A percentile compares a stretch with the other conserved stretches of the same genome.
These are phyloP conservation scores for Cinara cedri DNA, from an alignment of 2,888 invertebrate genomes.

Conservation along the genomic window DNA sequence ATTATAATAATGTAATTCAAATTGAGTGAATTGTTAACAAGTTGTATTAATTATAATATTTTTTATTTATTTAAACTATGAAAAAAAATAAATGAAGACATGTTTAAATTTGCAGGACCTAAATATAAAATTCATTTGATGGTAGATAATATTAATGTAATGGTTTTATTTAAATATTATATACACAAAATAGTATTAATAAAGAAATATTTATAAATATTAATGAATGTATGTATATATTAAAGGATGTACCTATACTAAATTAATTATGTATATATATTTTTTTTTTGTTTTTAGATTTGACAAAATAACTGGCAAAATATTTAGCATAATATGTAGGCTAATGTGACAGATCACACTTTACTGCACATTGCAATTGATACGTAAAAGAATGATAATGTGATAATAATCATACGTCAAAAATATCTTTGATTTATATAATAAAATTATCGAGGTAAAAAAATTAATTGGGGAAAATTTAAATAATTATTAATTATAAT, in stretches of 20 bases:
- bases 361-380: conserved; percentile 49
- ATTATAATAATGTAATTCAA: conserved; percentile 53
- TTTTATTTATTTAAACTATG: conserved; percentile 43
- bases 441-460: conserved; percentile 2
- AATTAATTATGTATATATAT: conserved; percentile 41
- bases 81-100: conserved; percentile 48
- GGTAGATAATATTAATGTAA: conserved; percentile 47
- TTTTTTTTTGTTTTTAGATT: conserved; percentile 32
- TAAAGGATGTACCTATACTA: conserved; percentile 55
- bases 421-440: conserved; percentile 26
- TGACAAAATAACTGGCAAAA: conserved; percentile 49
- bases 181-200: conserved; percentile 55
- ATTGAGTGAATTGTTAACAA: conserved; percentile 52
- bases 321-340: conserved; percentile 43
- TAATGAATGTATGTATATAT: conserved; percentile 29
- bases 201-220: conserved; percentile 55
- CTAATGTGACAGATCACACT: conserved; percentile 41
- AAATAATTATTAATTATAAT: conserved; percentile 32
- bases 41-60: conserved; percentile 37
- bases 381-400: conserved; percentile 39
- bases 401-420: conserved; percentile 32
- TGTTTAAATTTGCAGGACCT: conserved; percentile 53
- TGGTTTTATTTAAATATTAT: conserved; percentile 55
- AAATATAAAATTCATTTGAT: conserved; percentile 53
- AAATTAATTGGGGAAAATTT: conserved; percentile 29